Evolutionary conservation across 2,797 vertebrate genomes (phyloP).

Genomic region (Melanotaenia parkinsoni): DNA sequence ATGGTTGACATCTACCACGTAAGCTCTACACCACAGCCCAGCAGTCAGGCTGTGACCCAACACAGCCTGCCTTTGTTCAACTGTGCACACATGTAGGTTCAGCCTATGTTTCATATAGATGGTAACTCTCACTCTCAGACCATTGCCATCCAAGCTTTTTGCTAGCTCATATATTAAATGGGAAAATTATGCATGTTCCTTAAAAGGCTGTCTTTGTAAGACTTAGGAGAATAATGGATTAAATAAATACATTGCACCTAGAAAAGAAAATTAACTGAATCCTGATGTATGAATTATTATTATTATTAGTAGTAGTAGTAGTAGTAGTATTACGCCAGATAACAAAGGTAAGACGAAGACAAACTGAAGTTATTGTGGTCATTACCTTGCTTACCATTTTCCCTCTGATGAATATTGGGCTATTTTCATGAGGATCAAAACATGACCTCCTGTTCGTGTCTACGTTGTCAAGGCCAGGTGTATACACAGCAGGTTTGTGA

Average conservation of each 20-base stretch:
- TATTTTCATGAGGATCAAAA: not conserved
- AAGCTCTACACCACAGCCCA: constrained; percentile 31
- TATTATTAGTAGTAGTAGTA: no score
- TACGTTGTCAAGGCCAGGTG: constrained; percentile 55
- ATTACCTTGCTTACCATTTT: not conserved
- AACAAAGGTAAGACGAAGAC: not conserved
- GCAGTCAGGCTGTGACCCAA: constrained; percentile 29
- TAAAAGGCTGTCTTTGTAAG: constrained; percentile 2
- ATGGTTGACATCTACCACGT: constrained; percentile 40
- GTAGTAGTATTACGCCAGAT: not conserved
- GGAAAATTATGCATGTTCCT: constrained; percentile 4
- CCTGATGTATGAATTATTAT: not conserved
- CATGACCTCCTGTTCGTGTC: constrained; percentile 22
- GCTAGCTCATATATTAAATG: constrained; percentile 3
- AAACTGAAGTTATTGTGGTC: not conserved
- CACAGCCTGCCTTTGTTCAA: constrained; percentile 51
- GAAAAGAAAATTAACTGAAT: not conserved
- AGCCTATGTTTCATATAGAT: constrained; percentile 19
- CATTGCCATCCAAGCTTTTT: not conserved
- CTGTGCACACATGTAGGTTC: not conserved
- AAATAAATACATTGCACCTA: constrained; percentile 8
- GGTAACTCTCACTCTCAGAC: constrained; percentile 2
- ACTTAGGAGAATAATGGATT: not conserved
- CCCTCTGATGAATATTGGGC: not conserved
- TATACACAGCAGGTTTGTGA: constrained; percentile 53